Evolutionary conservation across 2,888 invertebrate genomes (phyloP).

Genomic region (Alloplasta piceator): DNA sequence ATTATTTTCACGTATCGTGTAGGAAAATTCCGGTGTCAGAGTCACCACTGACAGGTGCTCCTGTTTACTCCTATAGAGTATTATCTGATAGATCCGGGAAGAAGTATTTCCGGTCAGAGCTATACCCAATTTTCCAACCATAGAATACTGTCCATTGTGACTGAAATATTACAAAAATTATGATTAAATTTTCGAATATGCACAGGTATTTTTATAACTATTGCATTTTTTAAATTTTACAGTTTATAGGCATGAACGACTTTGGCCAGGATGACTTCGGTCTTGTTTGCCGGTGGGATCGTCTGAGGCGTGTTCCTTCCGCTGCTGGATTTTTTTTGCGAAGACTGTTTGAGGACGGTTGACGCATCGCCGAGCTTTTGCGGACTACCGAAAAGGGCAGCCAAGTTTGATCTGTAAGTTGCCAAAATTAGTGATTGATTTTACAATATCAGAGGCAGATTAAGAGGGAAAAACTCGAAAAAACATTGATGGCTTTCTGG

Average conservation of each 20-base stretch:
- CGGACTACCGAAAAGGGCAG: constrained; percentile 74
- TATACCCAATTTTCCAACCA: constrained; percentile 79
- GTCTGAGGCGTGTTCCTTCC: constrained; percentile 64
- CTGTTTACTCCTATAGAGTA: constrained; percentile 79
- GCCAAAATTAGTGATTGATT: constrained; percentile 1
- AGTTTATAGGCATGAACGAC: constrained; percentile 77
- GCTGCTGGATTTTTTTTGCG: constrained; percentile 62
- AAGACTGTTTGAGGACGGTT: constrained; percentile 60
- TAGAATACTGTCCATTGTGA: constrained; percentile 76
- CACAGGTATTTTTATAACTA: neutral
- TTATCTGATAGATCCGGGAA: constrained; percentile 76
- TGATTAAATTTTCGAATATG: constrained; percentile 4
- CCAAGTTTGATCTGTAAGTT: constrained; percentile 74
- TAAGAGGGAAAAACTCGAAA: neutral
- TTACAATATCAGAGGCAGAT: no score
- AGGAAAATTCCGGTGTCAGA: constrained; percentile 76
- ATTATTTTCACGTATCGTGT: constrained; percentile 76
- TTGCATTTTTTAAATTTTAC: constrained; percentile 65
- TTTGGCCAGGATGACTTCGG: constrained; percentile 77
- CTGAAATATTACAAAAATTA: constrained; percentile 65
- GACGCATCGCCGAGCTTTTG: constrained; percentile 52
- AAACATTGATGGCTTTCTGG: constrained; percentile 1
- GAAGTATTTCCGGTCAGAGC: constrained; percentile 77
- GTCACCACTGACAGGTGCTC: constrained; percentile 76
- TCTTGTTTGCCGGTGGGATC: constrained; percentile 65